phyloP scores from a whole-genome alignment of 2,888 invertebrate species.

The Yponomeuta plumbellus region DNA sequence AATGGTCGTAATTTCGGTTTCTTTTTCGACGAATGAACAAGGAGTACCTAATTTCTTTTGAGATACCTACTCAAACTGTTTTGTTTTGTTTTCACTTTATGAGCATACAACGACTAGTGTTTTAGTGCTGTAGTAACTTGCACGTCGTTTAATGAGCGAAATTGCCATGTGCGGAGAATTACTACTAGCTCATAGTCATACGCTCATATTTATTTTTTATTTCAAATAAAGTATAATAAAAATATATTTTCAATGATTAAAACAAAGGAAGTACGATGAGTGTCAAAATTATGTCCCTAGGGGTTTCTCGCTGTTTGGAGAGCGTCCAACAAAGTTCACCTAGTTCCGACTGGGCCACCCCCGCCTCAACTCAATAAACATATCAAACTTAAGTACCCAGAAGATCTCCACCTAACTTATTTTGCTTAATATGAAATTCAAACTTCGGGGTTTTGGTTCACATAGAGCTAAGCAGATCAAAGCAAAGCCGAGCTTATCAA shows the following conservation, averaged over 20 bases:
- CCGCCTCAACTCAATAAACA: slow-evolving; percentile 12
- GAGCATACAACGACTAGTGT: too few relatives aligned
- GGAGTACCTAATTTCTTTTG: too few relatives aligned
- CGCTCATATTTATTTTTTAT: too few relatives aligned
- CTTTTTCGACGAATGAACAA: too few relatives aligned
- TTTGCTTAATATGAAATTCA: background rate
- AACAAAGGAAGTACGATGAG: background rate
- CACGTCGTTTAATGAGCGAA: too few relatives aligned
- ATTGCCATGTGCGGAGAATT: too few relatives aligned
- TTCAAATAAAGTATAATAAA: too few relatives aligned
- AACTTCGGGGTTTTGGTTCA: background rate
- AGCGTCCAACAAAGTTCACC: slow-evolving; percentile 11
- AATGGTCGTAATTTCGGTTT: too few relatives aligned
- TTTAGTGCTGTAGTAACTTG: too few relatives aligned
- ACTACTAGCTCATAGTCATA: too few relatives aligned
- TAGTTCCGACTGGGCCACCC: background rate
- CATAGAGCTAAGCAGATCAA: background rate
- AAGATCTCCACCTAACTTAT: slow-evolving; percentile 14
- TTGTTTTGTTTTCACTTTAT: too few relatives aligned
- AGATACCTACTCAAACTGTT: too few relatives aligned
- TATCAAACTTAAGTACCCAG: slow-evolving; percentile 6
- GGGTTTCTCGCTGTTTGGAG: background rate
- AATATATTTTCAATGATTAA: background rate
- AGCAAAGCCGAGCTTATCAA: background rate
- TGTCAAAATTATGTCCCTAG: background rate